A percentile compares a stretch with the other conserved stretches of the same genome.
Conservation (phyloP, 2,888 invertebrate species). For the Allophyes oxyacanthae region DNA sequence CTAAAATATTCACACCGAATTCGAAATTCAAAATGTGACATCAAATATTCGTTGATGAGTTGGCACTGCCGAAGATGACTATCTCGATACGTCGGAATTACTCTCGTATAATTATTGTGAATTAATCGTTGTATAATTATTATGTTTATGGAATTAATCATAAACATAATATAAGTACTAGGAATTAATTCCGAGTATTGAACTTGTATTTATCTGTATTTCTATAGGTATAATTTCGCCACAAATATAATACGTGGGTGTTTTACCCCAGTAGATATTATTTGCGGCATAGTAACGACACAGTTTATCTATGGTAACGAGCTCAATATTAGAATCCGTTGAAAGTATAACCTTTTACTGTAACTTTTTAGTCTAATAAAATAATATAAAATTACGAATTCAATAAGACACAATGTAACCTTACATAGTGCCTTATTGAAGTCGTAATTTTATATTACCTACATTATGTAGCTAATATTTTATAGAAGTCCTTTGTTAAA, state of each 20-base stretch:
- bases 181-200: background rate
- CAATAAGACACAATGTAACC: constrained; percentile 8
- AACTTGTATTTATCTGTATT: constrained; percentile 6
- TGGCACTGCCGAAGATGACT: constrained; percentile 11
- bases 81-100: constrained; percentile 8
- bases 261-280: constrained; percentile 25
- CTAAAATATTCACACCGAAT: constrained; percentile 36
- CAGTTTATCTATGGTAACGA: too few species aligned
- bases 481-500: constrained; percentile 1
- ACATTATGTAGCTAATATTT: too few species aligned
- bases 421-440: too few species aligned
- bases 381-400: constrained; percentile 11
- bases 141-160: too few species aligned
- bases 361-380: constrained; percentile 30
- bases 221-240: background rate
- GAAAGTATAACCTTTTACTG: constrained; percentile 13
- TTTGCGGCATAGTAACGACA: constrained; percentile 34
- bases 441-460: too few species aligned
- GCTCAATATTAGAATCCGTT: constrained; percentile 22
- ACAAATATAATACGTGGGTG: constrained; percentile 18
- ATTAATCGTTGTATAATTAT: background rate
- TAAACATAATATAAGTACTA: too few species aligned
- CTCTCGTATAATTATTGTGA: background rate
- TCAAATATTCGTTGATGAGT: constrained; percentile 18
- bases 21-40: constrained; percentile 30